Evolutionary conservation across 1,140 invertebrate species (phyloP), one percentile per base, ranked within the genome.

Genomic region (Magallana ariakensis): DNA sequence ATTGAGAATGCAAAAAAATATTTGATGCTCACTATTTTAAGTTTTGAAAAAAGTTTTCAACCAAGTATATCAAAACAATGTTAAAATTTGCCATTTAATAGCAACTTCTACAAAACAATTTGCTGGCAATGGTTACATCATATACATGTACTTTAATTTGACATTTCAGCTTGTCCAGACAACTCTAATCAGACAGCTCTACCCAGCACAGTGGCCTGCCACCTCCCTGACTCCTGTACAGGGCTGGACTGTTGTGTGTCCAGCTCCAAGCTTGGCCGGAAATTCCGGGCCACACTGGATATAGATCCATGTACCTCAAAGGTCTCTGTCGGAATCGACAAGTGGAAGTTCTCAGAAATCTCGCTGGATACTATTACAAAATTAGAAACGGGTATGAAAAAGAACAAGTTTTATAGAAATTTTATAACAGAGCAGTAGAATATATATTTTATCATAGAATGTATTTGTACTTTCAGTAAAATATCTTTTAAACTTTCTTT

Each of bases 211-310:
- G 22, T 80, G 15, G 55, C 85, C 26, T 88, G 87, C 19, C 81
- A 86, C 19, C 62, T 88, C 4, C 22, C 19, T 8, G 85, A 86
- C 46, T 55, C 62, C 22, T 88, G 87, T 86, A 80, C 81, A 80
- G 88, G 85, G 1, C 58, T 90, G 4, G 80, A 80, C 7, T 90
- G 90, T 75, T 90, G 90, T 90, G 19, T 87, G 26, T 54, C 56
- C 33, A 55, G 57, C 15, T 26, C 60, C 13, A 70, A 80, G 26
- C 55, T 87, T 53, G 15, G n/a, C 19, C 58, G 86, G 66, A 84
- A 62, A n/a, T 84, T 87, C 55, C 26, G 58, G 22, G 22, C 82
- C 15, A 19, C 70, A 10, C 46, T 83, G 3, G 19, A 55, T 6
- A 56, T 87, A 22, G 66, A 87, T 22, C 53, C 62, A 11, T 87